Evolutionary conservation across 92 coral and sea anemone species (phyloP), one percentile per base, ranked within the genome.

Genomic region (Phenganax stokvisi): DNA sequence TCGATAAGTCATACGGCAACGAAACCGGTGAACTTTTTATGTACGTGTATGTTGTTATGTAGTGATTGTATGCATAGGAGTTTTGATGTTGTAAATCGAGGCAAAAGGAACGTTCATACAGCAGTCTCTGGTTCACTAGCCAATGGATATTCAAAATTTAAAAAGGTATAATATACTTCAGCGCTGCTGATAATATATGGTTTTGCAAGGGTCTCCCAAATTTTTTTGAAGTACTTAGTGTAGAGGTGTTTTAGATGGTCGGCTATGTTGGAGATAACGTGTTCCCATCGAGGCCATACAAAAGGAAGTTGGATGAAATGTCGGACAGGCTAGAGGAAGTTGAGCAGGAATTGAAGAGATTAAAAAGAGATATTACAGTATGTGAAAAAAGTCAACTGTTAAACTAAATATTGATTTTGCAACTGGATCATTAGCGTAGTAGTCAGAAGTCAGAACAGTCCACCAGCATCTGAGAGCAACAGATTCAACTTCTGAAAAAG

Each of bases 321-420:
- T 62, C 85, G 20, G 87, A 61, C 54, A 85, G 97, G 70, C 84
- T 94, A 80, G 86, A 69, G 10, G 80, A 82, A 16, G 90, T 96
- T 15, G 99, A 96, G 82, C 87, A 76, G 13, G 97, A 96, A 84
- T 86, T 96, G 4, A 88, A 89, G 74, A 72, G 87, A 51, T 67
- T 96, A 53, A 92, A 88, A 82, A 79, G 61, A n/a, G 83, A 79
- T 30, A 60, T 65, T 63, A 65, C 69, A 68, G 83, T 79, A 64
- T 47, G 83, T 31, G 28, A 13, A 3, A 8, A 12, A 8, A 53
- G 25, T 68, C 7, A 3, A 13, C 25, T 12, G 17, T 61, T 61
- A 1, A 20, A 61, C 67, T 28, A 61, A 6, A 17, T 12, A 7
- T 12, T 1, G 28, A 37, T 2, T 37, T 37, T 37, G 47, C 47